A percentile compares a stretch with the other conserved stretches of the same genome.
Conservation (phyloP, 2,888 invertebrate genomes). For the Barypeithes pellucidus region DNA sequence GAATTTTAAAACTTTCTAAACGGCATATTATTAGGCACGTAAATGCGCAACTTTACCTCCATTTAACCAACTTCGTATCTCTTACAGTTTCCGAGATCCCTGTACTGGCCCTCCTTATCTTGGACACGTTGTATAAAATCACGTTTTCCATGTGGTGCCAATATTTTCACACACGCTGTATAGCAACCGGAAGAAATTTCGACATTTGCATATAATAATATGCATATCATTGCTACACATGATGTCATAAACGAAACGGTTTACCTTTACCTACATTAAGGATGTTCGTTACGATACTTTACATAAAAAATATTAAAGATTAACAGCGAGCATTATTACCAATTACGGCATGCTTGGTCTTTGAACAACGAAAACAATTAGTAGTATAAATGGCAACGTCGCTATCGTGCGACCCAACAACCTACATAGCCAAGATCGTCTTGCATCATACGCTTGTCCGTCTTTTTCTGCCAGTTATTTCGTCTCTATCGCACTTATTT, state of each 20-base stretch:
- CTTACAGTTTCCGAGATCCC: no score
- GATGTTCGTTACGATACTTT: neutral
- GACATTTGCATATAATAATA: constrained; percentile 5
- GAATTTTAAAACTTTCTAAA: no score
- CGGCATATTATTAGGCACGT: no score
- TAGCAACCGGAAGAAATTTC: neutral
- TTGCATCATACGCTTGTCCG: constrained; percentile 62
- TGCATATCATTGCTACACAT: neutral
- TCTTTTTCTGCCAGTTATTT: constrained; percentile 23
- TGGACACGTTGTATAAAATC: no score
- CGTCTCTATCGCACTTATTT: constrained; percentile 33
- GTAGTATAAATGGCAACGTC: constrained; percentile 8
- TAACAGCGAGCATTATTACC: constrained; percentile 5
- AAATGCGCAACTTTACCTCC: no score
- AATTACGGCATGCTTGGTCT: constrained; percentile 21
- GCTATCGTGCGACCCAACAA: constrained; percentile 62
- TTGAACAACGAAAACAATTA: constrained; percentile 13
- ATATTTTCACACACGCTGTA: no score
- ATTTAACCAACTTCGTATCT: no score
- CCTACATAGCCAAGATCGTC: constrained; percentile 67
- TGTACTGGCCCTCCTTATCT: no score
- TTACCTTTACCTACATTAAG: constrained; percentile 8
- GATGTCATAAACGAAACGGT: neutral
- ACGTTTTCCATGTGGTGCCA: no score
- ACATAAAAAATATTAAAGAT: neutral